These are phyloP conservation scores for Trematocara zebra DNA, from an alignment of 2,113 vertebrate genomes.

Conservation along the genomic window DNA sequence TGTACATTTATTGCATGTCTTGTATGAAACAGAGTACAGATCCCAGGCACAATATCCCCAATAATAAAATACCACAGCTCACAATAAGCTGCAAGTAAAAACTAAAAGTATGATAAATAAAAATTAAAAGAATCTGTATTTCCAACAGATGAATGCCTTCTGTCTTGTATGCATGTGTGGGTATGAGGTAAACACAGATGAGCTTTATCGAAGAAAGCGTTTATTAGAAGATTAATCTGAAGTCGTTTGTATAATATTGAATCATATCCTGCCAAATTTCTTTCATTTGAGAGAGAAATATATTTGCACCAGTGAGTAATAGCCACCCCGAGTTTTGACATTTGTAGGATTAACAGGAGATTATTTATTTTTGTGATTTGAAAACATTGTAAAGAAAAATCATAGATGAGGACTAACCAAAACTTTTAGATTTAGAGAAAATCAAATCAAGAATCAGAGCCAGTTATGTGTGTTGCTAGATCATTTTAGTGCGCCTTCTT, in stretches of 20 bases:
- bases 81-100: slow-evolving; percentile 38
- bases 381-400: not conserved
- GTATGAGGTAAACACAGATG: slow-evolving; percentile 4
- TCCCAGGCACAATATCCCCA: slow-evolving; percentile 7
- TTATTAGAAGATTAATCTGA: not conserved
- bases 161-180: not conserved
- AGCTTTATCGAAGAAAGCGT: not conserved
- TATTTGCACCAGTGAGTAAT: not conserved
- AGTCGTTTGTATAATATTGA: not conserved
- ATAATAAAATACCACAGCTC: slow-evolving; percentile 23
- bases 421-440: not conserved
- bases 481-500: slow-evolving; percentile 27
- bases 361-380: too few species aligned
- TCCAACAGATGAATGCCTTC: not conserved
- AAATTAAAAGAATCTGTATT: not conserved
- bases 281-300: not conserved
- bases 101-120: not conserved
- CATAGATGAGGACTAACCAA: not conserved
- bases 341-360: not conserved
- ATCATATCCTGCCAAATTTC: not conserved
- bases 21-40: slow-evolving; percentile 38
- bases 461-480: not conserved
- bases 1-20: slow-evolving; percentile 60
- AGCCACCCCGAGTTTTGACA: not conserved
- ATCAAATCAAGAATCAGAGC: not conserved